Conservation (phyloP, 1,140 invertebrate genomes). For the Drosophila funebris region DNA sequence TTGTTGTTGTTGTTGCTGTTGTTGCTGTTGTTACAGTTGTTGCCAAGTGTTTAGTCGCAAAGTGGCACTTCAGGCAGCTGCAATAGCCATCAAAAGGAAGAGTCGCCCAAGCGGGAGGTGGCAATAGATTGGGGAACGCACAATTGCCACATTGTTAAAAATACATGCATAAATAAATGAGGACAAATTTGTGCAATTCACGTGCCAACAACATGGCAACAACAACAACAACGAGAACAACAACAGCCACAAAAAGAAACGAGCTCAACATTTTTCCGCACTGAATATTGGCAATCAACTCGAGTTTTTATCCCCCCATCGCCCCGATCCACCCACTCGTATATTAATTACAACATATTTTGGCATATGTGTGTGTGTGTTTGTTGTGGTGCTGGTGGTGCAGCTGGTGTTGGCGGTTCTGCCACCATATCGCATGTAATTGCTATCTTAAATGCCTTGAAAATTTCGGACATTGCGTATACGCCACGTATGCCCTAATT, state of each 20-base stretch:
- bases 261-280: background rate
- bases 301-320: background rate
- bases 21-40: conserved; percentile 19
- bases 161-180: conserved; percentile 46
- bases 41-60: conserved; percentile 45
- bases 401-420: background rate
- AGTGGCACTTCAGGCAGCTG: conserved; percentile 39
- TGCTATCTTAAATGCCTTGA: conserved; percentile 49
- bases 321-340: background rate
- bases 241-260: background rate
- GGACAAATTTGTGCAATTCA: conserved; percentile 23
- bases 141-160: conserved; percentile 67
- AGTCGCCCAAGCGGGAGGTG: background rate
- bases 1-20: background rate
- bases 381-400: background rate
- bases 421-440: conserved; percentile 36
- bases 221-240: background rate
- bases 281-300: conserved; percentile 46
- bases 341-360: conserved; percentile 65
- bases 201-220: conserved; percentile 8
- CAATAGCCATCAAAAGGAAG: conserved; percentile 9
- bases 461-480: conserved; percentile 39
- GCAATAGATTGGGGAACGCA: background rate
- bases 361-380: background rate
- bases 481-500: conserved; percentile 19